A percentile compares a stretch with the other conserved stretches of the same genome.
Conservation (phyloP, 2,888 invertebrate species). For the Cheilosia urbana region DNA sequence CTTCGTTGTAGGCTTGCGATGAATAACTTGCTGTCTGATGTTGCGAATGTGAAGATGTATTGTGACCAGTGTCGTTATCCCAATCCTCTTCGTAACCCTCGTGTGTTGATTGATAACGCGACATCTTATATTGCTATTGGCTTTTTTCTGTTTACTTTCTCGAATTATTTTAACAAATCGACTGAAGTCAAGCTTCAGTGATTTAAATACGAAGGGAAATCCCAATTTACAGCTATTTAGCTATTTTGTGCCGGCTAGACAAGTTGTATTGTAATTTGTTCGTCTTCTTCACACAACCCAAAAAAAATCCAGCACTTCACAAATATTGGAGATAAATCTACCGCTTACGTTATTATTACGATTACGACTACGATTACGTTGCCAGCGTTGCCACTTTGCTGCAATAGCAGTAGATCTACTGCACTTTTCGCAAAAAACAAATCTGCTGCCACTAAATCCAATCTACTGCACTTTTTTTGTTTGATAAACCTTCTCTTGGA, state of each 20-base stretch:
- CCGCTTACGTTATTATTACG: too few species aligned
- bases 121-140: not conserved
- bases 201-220: not conserved
- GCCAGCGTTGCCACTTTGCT: too few species aligned
- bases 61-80: conserved; percentile 45
- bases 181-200: not conserved
- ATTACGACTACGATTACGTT: too few species aligned
- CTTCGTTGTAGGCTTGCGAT: conserved; percentile 23
- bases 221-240: not conserved
- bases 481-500: too few species aligned
- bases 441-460: too few species aligned
- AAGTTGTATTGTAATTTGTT: not conserved
- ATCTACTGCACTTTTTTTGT: too few species aligned
- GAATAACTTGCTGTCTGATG: not conserved
- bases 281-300: not conserved
- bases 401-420: too few species aligned
- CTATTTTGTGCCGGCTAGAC: not conserved
- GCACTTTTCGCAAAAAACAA: too few species aligned
- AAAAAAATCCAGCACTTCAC: not conserved
- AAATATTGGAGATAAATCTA: too few species aligned
- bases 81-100: conserved; percentile 55
- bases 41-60: conserved; percentile 6
- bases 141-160: not conserved
- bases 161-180: not conserved
- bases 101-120: conserved; percentile 5